phyloP scores from a whole-genome alignment of 2,113 vertebrate genomes.

The Cavia aperea region DNA sequence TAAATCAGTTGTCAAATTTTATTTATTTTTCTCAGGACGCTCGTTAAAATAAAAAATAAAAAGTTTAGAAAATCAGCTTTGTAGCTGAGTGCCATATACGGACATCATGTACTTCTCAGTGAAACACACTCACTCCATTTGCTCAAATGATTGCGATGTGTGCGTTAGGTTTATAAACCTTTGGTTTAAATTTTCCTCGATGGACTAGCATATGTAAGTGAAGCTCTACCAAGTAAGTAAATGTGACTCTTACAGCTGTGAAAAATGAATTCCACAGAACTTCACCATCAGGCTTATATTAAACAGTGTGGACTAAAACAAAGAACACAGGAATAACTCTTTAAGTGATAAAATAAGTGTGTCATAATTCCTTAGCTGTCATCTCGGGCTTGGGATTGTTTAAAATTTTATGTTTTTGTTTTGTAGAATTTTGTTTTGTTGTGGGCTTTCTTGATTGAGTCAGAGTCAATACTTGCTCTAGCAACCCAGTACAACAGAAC shows the following conservation, averaged over 20 bases:
- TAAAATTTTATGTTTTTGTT: neutral
- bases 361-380: neutral
- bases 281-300: neutral
- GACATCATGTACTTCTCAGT: slow-evolving; percentile 1
- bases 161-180: neutral
- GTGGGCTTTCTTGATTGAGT: neutral
- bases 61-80: slow-evolving; percentile 42
- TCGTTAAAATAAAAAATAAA: slow-evolving; percentile 53
- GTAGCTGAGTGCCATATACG: neutral
- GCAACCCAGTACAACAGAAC: neutral
- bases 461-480: neutral
- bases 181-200: neutral
- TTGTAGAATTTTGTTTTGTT: neutral
- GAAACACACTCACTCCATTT: neutral
- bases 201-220: neutral
- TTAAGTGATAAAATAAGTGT: neutral
- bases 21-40: slow-evolving; percentile 39
- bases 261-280: neutral
- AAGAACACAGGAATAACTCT: neutral
- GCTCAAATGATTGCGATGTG: neutral
- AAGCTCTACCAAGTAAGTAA: slow-evolving; percentile 1
- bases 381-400: neutral
- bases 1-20: slow-evolving; percentile 46
- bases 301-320: neutral
- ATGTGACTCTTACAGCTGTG: neutral